phyloP scores from a whole-genome alignment of 92 coral and sea anemone genomes.

The Diadumene lineata region DNA sequence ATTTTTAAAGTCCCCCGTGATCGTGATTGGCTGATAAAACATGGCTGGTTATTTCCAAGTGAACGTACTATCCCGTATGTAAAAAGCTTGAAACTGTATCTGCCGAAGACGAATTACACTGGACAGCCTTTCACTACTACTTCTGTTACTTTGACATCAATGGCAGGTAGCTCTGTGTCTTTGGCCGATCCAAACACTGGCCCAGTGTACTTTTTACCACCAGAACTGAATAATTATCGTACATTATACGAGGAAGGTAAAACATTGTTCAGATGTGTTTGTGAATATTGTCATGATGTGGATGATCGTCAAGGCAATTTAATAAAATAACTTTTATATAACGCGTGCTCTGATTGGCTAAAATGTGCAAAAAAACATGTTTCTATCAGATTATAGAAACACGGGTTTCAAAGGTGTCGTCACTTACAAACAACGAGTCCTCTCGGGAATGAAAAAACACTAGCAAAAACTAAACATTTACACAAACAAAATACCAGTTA shows the following conservation, averaged over 20 bases:
- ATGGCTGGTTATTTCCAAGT: constrained; percentile 35
- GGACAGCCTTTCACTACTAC: neutral
- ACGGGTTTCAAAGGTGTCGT: no score
- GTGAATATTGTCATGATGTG: neutral
- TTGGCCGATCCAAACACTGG: neutral
- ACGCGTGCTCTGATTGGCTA: no score
- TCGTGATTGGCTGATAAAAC: constrained; percentile 35
- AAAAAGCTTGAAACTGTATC: constrained; percentile 38
- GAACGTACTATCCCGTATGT: constrained; percentile 45
- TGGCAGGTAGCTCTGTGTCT: constrained; percentile 35
- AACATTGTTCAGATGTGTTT: neutral
- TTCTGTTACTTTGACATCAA: constrained; percentile 8
- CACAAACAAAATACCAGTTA: no score
- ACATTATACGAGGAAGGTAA: constrained; percentile 47
- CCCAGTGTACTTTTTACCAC: constrained; percentile 36
- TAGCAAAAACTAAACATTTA: no score
- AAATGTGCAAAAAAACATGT: no score
- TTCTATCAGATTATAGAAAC: no score
- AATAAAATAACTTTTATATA: no score
- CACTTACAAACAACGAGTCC: no score
- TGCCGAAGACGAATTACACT: constrained; percentile 29
- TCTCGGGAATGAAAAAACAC: no score
- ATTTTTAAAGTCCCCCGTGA: constrained; percentile 45
- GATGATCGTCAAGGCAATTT: no score
- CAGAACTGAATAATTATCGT: constrained; percentile 24